phyloP scores from a whole-genome alignment of 1,140 invertebrate species.

The Ceratina calcarata region DNA sequence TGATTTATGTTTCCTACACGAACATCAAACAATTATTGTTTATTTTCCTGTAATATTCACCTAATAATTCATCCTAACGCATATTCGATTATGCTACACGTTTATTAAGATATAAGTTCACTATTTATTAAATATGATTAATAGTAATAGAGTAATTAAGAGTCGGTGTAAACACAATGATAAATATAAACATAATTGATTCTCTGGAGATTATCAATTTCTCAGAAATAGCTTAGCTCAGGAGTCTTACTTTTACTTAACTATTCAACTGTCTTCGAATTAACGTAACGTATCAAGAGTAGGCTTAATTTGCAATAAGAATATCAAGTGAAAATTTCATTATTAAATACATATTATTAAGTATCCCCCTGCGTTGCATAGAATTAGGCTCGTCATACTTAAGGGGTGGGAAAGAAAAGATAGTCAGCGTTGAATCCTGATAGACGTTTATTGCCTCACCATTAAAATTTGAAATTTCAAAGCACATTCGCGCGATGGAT shows the following conservation, averaged over 20 bases:
- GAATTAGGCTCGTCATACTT: background rate
- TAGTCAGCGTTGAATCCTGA: slow-evolving; percentile 55
- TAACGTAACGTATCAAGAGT: too few species aligned
- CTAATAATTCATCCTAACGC: too few species aligned
- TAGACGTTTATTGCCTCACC: slow-evolving; percentile 66
- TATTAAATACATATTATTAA: too few species aligned
- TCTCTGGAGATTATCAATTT: too few species aligned
- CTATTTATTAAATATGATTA: background rate
- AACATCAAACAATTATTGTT: too few species aligned
- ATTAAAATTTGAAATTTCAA: slow-evolving; percentile 63
- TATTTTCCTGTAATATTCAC: background rate
- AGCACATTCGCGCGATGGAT: slow-evolving; percentile 49
- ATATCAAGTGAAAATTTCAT: too few species aligned
- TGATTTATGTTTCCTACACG: background rate
- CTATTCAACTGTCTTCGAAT: too few species aligned
- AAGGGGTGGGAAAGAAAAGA: background rate
- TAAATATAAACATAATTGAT: slow-evolving; percentile 15
- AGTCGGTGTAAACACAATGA: background rate
- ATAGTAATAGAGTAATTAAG: slow-evolving; percentile 6
- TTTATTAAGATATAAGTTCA: background rate
- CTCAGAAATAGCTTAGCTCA: too few species aligned
- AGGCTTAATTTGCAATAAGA: too few species aligned
- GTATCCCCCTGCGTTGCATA: background rate
- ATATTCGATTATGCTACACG: too few species aligned
- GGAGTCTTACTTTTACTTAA: too few species aligned